Conservation (phyloP, 2,888 invertebrate genomes). For the Hermaeophaga mercurialis region DNA sequence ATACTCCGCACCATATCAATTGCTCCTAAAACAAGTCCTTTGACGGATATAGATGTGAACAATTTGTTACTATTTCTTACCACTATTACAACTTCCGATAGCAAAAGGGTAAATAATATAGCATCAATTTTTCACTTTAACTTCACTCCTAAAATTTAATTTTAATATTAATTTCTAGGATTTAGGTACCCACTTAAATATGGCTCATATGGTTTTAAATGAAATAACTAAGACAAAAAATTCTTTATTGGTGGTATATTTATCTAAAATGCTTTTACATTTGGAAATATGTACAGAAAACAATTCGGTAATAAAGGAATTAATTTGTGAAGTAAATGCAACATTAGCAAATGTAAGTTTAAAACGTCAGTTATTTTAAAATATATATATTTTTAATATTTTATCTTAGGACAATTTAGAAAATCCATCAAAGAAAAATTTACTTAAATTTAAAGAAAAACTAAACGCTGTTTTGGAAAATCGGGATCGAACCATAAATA, state of each 20-base stretch:
- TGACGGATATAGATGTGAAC: constrained; percentile 38
- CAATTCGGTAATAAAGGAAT: constrained; percentile 21
- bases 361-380: no score
- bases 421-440: constrained; percentile 18
- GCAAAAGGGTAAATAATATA: constrained; percentile 26
- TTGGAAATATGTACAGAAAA: constrained; percentile 27
- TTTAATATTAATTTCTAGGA: constrained; percentile 23
- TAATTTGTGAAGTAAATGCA: constrained; percentile 19
- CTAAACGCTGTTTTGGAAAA: constrained; percentile 8
- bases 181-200: constrained; percentile 25
- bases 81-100: constrained; percentile 27
- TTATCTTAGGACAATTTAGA: no score
- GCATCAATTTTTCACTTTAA: no score
- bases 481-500: not conserved
- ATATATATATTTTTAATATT: no score
- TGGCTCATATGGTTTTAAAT: constrained; percentile 26
- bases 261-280: constrained; percentile 31
- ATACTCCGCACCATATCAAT: constrained; percentile 33
- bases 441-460: constrained; percentile 15
- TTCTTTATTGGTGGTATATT: constrained; percentile 19
- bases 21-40: constrained; percentile 35
- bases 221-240: constrained; percentile 30
- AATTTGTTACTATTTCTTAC: constrained; percentile 37
- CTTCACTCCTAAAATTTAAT: no score
- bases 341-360: constrained; percentile 24